phyloP scores from a whole-genome alignment of 2,113 vertebrate species.

The Upupa epops region DNA sequence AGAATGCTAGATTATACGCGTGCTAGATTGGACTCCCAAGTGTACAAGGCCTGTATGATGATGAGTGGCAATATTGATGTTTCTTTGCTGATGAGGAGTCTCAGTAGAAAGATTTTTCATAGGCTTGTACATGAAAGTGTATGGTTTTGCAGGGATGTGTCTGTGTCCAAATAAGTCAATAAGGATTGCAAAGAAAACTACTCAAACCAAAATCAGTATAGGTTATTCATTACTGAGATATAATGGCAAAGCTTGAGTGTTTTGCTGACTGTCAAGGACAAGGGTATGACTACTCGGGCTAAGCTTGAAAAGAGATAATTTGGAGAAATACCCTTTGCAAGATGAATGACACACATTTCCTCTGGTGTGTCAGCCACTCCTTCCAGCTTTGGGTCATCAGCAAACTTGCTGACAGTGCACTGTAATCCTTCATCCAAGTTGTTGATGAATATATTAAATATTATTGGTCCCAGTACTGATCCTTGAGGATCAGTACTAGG shows the following conservation, averaged over 20 bases:
- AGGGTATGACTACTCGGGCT: background rate
- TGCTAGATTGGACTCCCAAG: background rate
- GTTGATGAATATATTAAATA: too few relatives aligned
- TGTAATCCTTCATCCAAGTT: too few relatives aligned
- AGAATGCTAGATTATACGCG: too few relatives aligned
- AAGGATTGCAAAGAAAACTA: background rate
- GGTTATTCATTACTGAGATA: background rate
- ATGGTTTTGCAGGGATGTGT: background rate
- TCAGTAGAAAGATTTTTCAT: background rate
- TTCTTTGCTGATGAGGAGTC: background rate
- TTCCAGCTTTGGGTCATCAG: too few relatives aligned
- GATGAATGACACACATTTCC: background rate
- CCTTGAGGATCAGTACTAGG: too few relatives aligned
- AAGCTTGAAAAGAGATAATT: background rate
- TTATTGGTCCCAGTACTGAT: too few relatives aligned
- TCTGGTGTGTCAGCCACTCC: too few relatives aligned
- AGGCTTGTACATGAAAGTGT: accelerated
- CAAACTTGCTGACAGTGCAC: too few relatives aligned
- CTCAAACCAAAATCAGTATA: background rate
- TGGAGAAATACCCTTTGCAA: background rate
- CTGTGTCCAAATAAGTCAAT: background rate
- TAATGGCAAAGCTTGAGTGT: background rate
- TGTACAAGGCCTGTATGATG: background rate
- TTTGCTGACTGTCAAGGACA: background rate
- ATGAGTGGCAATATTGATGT: background rate